A percentile compares a stretch with the other conserved stretches of the same genome.
Evolutionary conservation across 2,797 vertebrate genomes (phyloP).

Genomic region (Falco biarmicus): DNA sequence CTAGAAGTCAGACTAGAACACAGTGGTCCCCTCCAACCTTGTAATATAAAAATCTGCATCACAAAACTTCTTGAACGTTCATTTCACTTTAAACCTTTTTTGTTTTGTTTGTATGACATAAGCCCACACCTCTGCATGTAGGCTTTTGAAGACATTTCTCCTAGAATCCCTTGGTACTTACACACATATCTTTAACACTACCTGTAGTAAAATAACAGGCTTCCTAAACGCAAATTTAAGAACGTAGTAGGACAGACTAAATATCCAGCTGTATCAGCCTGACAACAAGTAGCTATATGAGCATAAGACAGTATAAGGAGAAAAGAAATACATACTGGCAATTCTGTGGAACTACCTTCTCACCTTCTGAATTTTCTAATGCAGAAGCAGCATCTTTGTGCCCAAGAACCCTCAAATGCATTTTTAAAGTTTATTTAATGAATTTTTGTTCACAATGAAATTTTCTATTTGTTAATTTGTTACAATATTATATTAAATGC

Average conservation of each 20-base stretch:
- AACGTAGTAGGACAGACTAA: not conserved
- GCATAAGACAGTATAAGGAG: not conserved
- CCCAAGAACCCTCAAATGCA: not conserved
- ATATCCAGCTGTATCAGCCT: not conserved
- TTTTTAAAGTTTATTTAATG: not conserved
- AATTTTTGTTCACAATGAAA: not conserved
- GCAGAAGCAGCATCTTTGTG: not conserved
- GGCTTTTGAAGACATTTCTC: not conserved
- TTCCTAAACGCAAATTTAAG: not conserved
- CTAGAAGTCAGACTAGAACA: not conserved
- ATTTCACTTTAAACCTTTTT: not conserved
- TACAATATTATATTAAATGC: not conserved
- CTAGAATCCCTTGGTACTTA: not conserved
- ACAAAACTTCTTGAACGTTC: not conserved
- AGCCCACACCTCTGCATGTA: not conserved
- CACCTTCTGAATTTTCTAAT: not conserved
- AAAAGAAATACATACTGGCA: not conserved
- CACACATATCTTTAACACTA: not conserved
- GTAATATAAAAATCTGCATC: not conserved
- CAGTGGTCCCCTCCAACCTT: not conserved
- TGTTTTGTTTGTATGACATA: not conserved
- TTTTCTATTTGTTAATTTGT: not conserved
- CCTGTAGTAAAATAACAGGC: not conserved
- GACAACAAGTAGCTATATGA: not conserved
- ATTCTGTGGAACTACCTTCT: not conserved